These are phyloP conservation scores for Oxyura jamaicensis DNA, from an alignment of 2,113 vertebrate genomes.

Conservation along the genomic window DNA sequence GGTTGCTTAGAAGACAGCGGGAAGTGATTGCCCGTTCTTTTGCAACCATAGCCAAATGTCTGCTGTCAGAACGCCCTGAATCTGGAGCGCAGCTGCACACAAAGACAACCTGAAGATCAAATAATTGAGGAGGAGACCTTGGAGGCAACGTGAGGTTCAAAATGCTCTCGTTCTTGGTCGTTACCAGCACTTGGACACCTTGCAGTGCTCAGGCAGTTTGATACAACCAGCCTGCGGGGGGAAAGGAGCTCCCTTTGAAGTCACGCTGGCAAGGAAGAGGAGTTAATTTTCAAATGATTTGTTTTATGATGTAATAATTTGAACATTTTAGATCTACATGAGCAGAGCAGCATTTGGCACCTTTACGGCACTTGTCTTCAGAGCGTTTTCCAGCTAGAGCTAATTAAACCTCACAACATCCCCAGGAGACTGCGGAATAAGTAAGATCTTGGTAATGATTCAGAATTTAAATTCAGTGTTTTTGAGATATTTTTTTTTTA, in stretches of 20 bases:
- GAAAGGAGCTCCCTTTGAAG: neutral
- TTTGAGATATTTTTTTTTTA: neutral
- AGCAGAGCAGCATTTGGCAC: slow-evolving; percentile 21
- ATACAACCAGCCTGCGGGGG: neutral
- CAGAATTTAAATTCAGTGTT: slow-evolving; percentile 37
- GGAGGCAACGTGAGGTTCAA: accelerated
- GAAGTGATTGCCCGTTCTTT: neutral
- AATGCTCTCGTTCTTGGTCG: neutral
- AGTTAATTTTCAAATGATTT: slow-evolving; percentile 29
- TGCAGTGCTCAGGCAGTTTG: neutral
- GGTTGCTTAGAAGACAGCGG: neutral
- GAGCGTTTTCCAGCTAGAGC: slow-evolving; percentile 29
- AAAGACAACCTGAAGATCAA: neutral
- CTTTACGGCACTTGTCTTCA: neutral
- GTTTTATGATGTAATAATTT: slow-evolving; percentile 46
- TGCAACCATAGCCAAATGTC: neutral
- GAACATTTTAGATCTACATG: neutral
- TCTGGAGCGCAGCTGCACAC: neutral
- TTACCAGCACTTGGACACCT: neutral
- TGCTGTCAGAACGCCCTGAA: neutral
- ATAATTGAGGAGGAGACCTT: neutral
- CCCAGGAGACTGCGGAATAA: slow-evolving; percentile 37
- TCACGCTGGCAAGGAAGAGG: neutral
- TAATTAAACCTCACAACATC: slow-evolving; percentile 54
- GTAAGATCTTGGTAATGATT: slow-evolving; percentile 43